A percentile compares a stretch with the other conserved stretches of the same genome.
Conservation (phyloP, 2,888 invertebrate species). For the Stenichneumon culpator region DNA sequence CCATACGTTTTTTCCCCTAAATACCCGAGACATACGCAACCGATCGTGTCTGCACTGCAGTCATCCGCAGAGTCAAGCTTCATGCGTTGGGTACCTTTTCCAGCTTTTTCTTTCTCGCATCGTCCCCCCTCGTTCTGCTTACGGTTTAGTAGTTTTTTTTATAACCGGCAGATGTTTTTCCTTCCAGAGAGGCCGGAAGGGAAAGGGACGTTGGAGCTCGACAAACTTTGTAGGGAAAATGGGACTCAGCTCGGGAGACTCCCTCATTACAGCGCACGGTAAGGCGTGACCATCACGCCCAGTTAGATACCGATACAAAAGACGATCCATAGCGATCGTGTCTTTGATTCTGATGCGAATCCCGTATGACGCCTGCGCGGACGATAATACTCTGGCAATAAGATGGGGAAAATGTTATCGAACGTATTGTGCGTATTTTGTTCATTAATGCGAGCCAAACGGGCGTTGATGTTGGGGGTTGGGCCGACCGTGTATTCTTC, state of each 20-base stretch:
- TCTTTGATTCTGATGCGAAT: constrained; percentile 11
- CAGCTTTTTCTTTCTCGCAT: constrained; percentile 16
- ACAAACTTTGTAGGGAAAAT: constrained; percentile 24
- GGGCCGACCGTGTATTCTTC: neutral
- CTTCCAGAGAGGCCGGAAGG: neutral
- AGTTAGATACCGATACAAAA: constrained; percentile 16
- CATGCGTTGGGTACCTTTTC: constrained; percentile 48
- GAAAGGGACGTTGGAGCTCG: constrained; percentile 20
- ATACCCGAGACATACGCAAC: constrained; percentile 24
- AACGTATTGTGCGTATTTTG: constrained; percentile 11
- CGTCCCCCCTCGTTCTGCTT: neutral
- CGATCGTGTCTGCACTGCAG: neutral
- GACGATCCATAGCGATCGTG: neutral
- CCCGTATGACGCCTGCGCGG: neutral
- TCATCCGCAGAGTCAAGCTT: constrained; percentile 7
- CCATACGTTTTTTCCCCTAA: neutral
- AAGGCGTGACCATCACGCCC: constrained; percentile 44
- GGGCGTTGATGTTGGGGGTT: neutral
- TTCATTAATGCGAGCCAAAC: neutral
- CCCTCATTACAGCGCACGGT: constrained; percentile 14
- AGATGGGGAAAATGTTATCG: neutral
- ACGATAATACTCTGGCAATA: neutral
- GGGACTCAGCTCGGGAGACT: neutral
- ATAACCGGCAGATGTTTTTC: constrained; percentile 58
- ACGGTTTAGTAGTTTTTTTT: constrained; percentile 39